Conservation (phyloP, 2,797 vertebrate genomes). For the Gymnopithys bicolor region DNA sequence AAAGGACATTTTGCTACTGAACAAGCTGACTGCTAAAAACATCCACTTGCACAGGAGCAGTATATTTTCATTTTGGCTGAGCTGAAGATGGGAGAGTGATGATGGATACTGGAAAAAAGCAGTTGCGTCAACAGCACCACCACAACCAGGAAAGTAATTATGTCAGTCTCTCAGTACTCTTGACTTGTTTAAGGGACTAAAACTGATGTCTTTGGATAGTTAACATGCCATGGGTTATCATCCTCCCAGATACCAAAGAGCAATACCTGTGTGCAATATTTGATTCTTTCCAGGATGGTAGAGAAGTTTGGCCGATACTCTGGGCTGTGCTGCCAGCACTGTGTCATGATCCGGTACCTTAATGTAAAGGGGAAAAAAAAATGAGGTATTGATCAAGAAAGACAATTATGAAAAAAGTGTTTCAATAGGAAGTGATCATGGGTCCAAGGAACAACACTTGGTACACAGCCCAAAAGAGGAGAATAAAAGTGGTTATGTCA, state of each 20-base stretch:
- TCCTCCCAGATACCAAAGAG: neutral
- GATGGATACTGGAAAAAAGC: neutral
- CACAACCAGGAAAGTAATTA: neutral
- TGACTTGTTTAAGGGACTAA: neutral
- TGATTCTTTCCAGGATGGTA: constrained; percentile 90
- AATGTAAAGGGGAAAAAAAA: neutral
- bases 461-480: neutral
- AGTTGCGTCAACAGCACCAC: neutral
- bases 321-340: constrained; percentile 94
- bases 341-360: constrained; percentile 92
- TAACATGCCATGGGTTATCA: neutral
- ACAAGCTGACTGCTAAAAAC: neutral
- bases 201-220: neutral
- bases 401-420: neutral
- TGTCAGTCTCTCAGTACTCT: neutral
- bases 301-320: constrained; percentile 91
- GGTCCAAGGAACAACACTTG: neutral
- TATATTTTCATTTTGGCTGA: neutral
- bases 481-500: neutral
- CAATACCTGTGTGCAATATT: constrained; percentile 91
- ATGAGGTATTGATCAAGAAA: neutral
- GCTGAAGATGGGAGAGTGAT: neutral
- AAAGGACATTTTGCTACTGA: neutral
- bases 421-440: neutral
- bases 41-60: neutral